A percentile compares a stretch with the other conserved stretches of the same genome.
phyloP scores from a whole-genome alignment of 2,888 invertebrate species.

The Blomia tropicalis region DNA sequence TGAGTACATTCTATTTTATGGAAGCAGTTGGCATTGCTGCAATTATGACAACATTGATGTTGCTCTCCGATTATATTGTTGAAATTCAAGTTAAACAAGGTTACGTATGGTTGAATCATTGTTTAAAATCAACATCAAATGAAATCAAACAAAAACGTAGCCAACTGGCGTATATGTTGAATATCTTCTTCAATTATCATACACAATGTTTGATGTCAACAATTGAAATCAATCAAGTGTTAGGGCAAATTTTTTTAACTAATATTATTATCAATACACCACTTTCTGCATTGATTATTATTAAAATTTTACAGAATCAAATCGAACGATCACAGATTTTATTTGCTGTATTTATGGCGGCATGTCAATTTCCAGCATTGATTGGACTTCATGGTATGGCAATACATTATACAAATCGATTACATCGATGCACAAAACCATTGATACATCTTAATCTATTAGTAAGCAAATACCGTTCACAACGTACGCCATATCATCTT shows the following conservation, averaged over 20 bases:
- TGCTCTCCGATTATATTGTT: background rate
- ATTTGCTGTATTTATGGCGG: background rate
- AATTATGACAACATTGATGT: background rate
- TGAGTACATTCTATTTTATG: background rate
- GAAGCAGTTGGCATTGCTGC: background rate
- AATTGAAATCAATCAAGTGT: background rate
- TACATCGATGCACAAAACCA: background rate
- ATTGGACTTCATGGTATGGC: background rate
- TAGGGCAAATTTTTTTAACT: background rate
- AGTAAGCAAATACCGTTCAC: background rate
- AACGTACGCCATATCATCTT: background rate
- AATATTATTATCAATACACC: background rate
- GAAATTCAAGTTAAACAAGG: background rate
- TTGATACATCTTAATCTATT: background rate
- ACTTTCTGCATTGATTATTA: background rate
- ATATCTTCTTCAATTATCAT: background rate
- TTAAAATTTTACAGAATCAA: background rate
- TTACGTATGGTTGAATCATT: background rate
- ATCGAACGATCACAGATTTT: background rate
- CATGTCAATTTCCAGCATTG: background rate
- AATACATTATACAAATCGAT: background rate
- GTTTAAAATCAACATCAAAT: background rate
- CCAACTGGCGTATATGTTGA: background rate
- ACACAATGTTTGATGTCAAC: background rate
- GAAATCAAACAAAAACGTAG: background rate